A percentile compares a stretch with the other conserved stretches of the same genome.
These are phyloP conservation scores for Trichomalopsis sarcophagae DNA, from an alignment of 1,140 invertebrate genomes.

Conservation along the genomic window DNA sequence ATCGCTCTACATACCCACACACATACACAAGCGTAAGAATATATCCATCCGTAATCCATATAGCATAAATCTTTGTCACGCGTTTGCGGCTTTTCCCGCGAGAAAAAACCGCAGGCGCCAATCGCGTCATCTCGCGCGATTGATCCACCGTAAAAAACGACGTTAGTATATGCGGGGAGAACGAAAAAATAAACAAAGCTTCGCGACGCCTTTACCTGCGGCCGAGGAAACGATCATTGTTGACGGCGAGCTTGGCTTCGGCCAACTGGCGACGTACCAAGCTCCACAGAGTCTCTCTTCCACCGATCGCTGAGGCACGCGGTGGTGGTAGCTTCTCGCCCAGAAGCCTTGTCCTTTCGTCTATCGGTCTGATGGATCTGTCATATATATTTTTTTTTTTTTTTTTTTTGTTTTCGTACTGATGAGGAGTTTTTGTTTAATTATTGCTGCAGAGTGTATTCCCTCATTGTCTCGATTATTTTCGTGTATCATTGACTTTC, in stretches of 20 bases:
- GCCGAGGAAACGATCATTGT: slow-evolving; percentile 1
- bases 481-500: too few relatives aligned
- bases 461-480: too few relatives aligned
- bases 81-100: too few relatives aligned
- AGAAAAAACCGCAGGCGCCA: too few relatives aligned
- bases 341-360: slow-evolving; percentile 46
- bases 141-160: too few relatives aligned
- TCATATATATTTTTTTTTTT: neutral
- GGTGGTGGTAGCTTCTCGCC: slow-evolving; percentile 37
- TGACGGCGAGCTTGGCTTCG: neutral
- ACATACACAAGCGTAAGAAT: too few relatives aligned
- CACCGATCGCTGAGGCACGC: slow-evolving; percentile 27
- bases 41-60: too few relatives aligned
- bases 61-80: too few relatives aligned
- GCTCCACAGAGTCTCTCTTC: slow-evolving; percentile 30
- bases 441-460: neutral
- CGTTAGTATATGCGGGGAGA: too few relatives aligned
- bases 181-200: neutral
- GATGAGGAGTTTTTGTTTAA: neutral
- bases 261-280: neutral
- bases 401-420: slow-evolving; percentile 2
- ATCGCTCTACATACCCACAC: too few relatives aligned
- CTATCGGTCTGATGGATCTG: slow-evolving; percentile 21
- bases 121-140: too few relatives aligned
- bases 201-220: slow-evolving; percentile 27